These are phyloP conservation scores for Lanius collurio DNA, from an alignment of 2,113 vertebrate genomes.

Conservation along the genomic window DNA sequence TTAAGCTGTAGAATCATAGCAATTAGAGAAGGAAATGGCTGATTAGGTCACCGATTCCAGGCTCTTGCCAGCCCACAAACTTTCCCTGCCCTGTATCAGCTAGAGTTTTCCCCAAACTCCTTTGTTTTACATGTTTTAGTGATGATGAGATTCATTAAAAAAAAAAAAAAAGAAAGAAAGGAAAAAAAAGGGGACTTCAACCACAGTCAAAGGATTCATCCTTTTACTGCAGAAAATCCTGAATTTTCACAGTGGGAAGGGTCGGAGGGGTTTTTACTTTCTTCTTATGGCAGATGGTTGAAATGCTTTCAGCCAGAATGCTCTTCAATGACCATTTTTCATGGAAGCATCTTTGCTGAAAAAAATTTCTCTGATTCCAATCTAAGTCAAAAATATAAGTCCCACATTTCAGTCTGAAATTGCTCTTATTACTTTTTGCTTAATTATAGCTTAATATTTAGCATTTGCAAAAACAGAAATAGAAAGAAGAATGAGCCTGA, in stretches of 20 bases:
- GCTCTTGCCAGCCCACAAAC: not conserved
- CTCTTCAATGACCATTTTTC: not conserved
- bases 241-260: not conserved
- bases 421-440: not conserved
- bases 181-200: not conserved
- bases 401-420: not conserved
- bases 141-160: not conserved
- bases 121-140: not conserved
- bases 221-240: not conserved
- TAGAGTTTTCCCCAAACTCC: not conserved
- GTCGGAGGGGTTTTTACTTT: not conserved
- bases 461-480: not conserved
- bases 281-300: not conserved
- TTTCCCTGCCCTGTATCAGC: not conserved
- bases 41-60: constrained; percentile 43
- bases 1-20: constrained; percentile 34
- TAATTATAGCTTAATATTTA: not conserved
- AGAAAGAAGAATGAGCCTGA: not conserved
- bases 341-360: not conserved
- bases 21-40: constrained; percentile 46
- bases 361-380: not conserved
- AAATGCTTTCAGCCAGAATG: not conserved
- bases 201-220: not conserved
- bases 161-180: not conserved
- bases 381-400: not conserved